Conservation (phyloP, 2,113 vertebrate genomes). For the Axis porcinus region DNA sequence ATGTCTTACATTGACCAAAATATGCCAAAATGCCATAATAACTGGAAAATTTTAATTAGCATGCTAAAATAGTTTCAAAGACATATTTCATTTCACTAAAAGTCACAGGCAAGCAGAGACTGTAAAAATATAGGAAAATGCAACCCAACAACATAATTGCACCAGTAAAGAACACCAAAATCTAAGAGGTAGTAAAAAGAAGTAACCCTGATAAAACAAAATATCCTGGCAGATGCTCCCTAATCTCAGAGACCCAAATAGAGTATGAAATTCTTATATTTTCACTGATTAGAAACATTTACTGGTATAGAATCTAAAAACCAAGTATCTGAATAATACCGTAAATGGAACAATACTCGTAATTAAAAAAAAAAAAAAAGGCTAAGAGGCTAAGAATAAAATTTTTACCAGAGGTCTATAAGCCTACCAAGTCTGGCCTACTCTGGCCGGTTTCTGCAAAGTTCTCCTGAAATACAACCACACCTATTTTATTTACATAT, state of each 20-base stretch:
- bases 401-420: background rate
- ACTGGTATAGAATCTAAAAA: constrained; percentile 37
- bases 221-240: background rate
- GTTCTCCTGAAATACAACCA: background rate
- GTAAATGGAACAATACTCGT: constrained; percentile 55
- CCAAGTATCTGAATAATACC: constrained; percentile 50
- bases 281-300: background rate
- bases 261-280: constrained; percentile 21
- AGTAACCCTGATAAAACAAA: constrained; percentile 65
- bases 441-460: background rate
- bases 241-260: background rate
- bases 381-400: background rate
- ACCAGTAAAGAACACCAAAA: constrained; percentile 64
- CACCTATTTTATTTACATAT: background rate
- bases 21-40: constrained; percentile 65
- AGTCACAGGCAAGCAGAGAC: constrained; percentile 49
- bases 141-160: constrained; percentile 41
- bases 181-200: constrained; percentile 78
- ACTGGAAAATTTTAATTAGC: constrained; percentile 63
- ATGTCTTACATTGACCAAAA: constrained; percentile 60
- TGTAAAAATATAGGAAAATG: constrained; percentile 50
- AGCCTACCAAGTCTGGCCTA: background rate
- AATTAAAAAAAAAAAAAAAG: constrained; percentile 21
- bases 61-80: constrained; percentile 58
- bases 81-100: constrained; percentile 53